Conservation (phyloP, 2,888 invertebrate species). For the Latrodectus hesperus region DNA sequence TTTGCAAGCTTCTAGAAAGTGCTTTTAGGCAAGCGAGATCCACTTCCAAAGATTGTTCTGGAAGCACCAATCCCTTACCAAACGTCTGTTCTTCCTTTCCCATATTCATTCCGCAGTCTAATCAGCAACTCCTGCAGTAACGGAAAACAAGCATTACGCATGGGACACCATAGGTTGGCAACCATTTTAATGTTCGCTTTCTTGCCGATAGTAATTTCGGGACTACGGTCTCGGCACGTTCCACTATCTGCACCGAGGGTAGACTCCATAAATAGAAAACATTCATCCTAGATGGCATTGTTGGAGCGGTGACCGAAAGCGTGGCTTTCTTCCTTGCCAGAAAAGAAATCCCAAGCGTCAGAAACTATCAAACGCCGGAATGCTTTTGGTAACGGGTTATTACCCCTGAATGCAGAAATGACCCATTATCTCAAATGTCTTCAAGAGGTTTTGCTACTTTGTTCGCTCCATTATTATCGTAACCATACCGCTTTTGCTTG, state of each 20-base stretch:
- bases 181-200: conserved; percentile 61
- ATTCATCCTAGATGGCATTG: not conserved
- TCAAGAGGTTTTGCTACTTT: conserved; percentile 20
- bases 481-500: too few species aligned
- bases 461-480: too few species aligned
- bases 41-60: too few species aligned
- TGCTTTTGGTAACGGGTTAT: conserved; percentile 63
- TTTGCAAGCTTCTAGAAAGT: too few species aligned
- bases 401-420: conserved; percentile 50
- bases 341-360: conserved; percentile 17
- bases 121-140: not conserved
- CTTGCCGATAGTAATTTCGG: conserved; percentile 7
- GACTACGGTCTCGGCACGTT: conserved; percentile 34
- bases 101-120: too few species aligned
- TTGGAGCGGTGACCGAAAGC: conserved; percentile 31
- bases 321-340: conserved; percentile 16
- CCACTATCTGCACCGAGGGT: conserved; percentile 8
- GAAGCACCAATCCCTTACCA: too few species aligned
- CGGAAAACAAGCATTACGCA: not conserved
- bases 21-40: too few species aligned
- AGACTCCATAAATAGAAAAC: not conserved
- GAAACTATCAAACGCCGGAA: conserved; percentile 41
- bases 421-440: conserved; percentile 68
- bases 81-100: too few species aligned
- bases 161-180: conserved; percentile 10